A percentile compares a stretch with the other conserved stretches of the same genome.
Conservation (phyloP, 2,113 vertebrate genomes). For the crab-eating macaque (Macaca fascicularis) region DNA sequence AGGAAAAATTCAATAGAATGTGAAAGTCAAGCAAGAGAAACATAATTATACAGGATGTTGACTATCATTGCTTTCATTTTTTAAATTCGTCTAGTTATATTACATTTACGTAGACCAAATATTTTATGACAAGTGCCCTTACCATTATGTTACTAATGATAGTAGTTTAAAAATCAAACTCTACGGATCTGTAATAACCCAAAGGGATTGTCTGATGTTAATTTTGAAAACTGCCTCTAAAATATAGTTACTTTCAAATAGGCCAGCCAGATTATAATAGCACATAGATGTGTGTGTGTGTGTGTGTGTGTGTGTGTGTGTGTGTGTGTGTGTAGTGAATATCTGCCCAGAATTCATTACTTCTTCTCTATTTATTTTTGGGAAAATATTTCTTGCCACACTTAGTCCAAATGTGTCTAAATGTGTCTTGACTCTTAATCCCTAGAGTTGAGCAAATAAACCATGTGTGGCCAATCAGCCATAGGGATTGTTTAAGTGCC, state of each 20-base stretch:
- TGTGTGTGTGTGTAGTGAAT: neutral
- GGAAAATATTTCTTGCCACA: neutral
- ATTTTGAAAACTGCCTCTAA: constrained; percentile 32
- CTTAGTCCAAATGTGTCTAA: neutral
- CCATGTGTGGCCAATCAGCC: neutral
- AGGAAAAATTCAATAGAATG: neutral
- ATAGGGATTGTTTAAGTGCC: neutral
- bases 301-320: neutral
- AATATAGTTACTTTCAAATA: neutral
- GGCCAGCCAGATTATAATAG: neutral
- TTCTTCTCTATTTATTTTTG: neutral
- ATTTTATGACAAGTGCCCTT: neutral
- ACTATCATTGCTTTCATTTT: constrained; percentile 4
- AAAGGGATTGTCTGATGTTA: neutral
- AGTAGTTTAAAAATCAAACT: neutral
- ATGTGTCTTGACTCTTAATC: neutral
- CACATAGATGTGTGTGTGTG: neutral
- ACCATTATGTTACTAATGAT: neutral
- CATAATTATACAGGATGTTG: constrained; percentile 16
- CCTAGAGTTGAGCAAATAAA: neutral
- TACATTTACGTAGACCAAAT: neutral
- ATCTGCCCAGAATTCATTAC: neutral
- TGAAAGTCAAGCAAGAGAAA: constrained; percentile 29
- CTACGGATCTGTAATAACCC: neutral
- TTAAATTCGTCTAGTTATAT: neutral